Evolutionary conservation across 2,797 vertebrate genomes (phyloP).

Genomic region (Clarias platycephalus): DNA sequence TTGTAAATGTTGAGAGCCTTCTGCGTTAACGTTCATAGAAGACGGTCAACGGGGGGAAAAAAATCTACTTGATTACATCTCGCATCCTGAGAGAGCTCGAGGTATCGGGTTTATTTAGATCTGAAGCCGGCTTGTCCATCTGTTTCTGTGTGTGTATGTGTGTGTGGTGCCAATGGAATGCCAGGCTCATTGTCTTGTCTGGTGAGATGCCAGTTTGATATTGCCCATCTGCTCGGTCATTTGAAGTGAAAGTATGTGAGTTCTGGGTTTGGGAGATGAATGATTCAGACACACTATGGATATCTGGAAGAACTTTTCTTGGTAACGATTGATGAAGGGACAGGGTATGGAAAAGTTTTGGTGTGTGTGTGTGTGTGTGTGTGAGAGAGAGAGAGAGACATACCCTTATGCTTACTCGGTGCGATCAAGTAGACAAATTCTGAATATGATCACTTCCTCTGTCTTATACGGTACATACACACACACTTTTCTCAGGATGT

Average conservation of each 20-base stretch:
- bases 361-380: not conserved
- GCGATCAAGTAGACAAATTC: not conserved
- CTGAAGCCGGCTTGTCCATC: conserved; percentile 12
- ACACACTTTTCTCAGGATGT: not conserved
- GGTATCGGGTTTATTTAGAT: conserved; percentile 18
- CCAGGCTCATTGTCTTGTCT: conserved; percentile 33
- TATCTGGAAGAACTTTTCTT: not conserved
- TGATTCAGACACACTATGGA: not conserved
- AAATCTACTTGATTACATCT: conserved; percentile 23
- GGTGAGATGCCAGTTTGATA: conserved; percentile 31
- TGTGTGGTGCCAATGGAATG: conserved; percentile 2
- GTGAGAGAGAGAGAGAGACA: not conserved
- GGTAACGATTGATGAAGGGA: not conserved
- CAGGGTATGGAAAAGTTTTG: too few relatives aligned
- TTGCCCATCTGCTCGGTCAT: conserved; percentile 36
- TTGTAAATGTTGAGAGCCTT: not conserved
- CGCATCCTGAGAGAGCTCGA: not conserved
- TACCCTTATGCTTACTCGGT: not conserved
- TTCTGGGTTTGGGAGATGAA: not conserved
- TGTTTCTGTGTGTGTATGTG: conserved; percentile 11
- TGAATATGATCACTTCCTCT: not conserved
- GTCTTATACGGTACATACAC: not conserved
- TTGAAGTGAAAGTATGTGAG: not conserved
- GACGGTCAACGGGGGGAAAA: conserved; percentile 7
- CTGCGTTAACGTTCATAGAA: not conserved